Base-by-base conservation (phyloP, 2,888 invertebrate species). In the Macrophya alboannulata region DNA sequence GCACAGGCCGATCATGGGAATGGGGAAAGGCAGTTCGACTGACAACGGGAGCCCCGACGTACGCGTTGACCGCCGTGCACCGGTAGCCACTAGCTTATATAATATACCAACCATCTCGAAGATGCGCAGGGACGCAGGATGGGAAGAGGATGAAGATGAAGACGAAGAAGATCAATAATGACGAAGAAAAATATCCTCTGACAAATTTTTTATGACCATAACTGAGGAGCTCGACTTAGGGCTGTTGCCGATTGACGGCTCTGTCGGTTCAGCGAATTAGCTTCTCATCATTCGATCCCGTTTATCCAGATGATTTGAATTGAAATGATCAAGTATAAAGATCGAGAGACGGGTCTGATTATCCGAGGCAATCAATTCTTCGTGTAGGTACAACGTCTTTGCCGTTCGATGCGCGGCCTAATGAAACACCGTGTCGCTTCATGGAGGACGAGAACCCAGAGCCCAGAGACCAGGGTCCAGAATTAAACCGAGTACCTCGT, bases 401-500 rank as follows among this genome's bases (percentile, higher is more conserved):
- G 51, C 51, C 48, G 51, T 59, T 85, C 71, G 68, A 68, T 68
- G 65, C 84, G 40, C 74, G 45, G 86, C 84, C 83, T 87, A 87
- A 88, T 87, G 88, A 87, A 88, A 85, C 86, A 86, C 79, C 86
- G 68, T 86, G 76, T 77, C 59, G 43, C 40, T 72, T 74, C n/a
- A n/a, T n/a, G 12, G 74, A 25, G 45, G 76, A 76, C 43, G 68
- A 82, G 82, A 74, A 55, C 31, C 25, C 31, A 37, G 51, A 37
- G 84, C 86, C 43, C 68, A 81, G 82, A 74, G 37, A 31, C 25
- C 31, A 37, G 51, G n/a, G 84, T 85, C 87, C 83, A 85, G 87
- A 88, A 88, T 88, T 88, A 87, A 87, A 88, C 87, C 86, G 85
- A 88, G 87, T 87, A 79, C 86, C 88, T 87, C 88, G 88, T 89